Evolutionary conservation across 2,888 invertebrate species (phyloP).

Genomic region (Caenorhabditis sp.): DNA sequence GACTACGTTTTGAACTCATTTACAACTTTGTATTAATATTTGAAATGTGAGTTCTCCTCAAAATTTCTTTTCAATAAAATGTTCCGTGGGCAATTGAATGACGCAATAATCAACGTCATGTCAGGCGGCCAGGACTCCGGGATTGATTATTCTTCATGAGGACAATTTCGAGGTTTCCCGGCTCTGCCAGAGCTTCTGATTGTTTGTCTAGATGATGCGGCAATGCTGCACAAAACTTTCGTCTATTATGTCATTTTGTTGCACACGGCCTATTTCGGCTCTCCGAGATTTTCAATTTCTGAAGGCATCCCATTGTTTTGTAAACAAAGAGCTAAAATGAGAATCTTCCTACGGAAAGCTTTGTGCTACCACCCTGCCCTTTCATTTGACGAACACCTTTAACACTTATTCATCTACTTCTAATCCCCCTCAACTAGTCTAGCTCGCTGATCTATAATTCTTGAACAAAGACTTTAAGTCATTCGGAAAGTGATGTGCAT

Average conservation of each 20-base stretch:
- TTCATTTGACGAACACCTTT: too few species aligned
- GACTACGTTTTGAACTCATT: slow-evolving; percentile 8
- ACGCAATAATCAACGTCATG: slow-evolving; percentile 13
- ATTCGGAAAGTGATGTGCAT: neutral
- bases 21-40: neutral
- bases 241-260: slow-evolving; percentile 44
- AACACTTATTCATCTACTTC: too few species aligned
- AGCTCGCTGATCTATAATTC: too few species aligned
- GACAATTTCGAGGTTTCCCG: slow-evolving; percentile 12
- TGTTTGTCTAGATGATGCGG: slow-evolving; percentile 49
- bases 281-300: slow-evolving; percentile 14
- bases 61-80: neutral
- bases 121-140: slow-evolving; percentile 1
- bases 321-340: slow-evolving; percentile 31
- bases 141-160: slow-evolving; percentile 9
- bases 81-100: slow-evolving; percentile 18
- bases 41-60: neutral
- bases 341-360: neutral
- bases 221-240: slow-evolving; percentile 32
- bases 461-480: neutral
- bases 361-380: too few species aligned
- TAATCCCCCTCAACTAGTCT: too few species aligned
- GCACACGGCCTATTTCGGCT: slow-evolving; percentile 14
- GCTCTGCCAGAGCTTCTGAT: slow-evolving; percentile 19
- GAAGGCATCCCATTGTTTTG: slow-evolving; percentile 10